Conservation (phyloP, 1,140 invertebrate genomes). For the Belonocnema kinseyi region DNA sequence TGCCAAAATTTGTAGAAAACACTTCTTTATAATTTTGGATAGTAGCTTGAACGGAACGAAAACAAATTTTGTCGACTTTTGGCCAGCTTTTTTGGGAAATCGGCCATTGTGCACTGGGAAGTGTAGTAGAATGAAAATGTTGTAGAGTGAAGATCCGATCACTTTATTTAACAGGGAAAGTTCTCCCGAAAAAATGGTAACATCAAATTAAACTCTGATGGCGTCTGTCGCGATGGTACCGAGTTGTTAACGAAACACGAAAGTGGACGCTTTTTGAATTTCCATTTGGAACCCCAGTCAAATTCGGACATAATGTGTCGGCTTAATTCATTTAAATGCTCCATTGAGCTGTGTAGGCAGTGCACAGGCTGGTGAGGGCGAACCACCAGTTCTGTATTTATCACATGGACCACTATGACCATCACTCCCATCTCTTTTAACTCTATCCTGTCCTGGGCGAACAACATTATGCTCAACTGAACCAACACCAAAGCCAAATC, state of each 20-base stretch:
- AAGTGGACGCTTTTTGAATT: constrained; percentile 30
- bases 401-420: constrained; percentile 54
- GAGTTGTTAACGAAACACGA: constrained; percentile 13
- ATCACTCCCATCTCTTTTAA: neutral
- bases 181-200: neutral
- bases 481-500: constrained; percentile 20
- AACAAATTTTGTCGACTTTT: too few species aligned
- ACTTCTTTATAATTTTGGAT: too few species aligned
- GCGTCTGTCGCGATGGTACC: neutral
- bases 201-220: constrained; percentile 11
- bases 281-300: constrained; percentile 40
- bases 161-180: neutral
- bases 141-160: neutral
- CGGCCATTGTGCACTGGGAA: too few species aligned
- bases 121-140: neutral
- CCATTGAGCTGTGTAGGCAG: constrained; percentile 61
- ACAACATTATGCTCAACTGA: constrained; percentile 23
- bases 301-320: constrained; percentile 52
- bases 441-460: neutral
- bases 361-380: constrained; percentile 36
- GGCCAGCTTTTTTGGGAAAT: too few species aligned
- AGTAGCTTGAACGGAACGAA: too few species aligned
- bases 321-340: constrained; percentile 71
- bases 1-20: too few species aligned
- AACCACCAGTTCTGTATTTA: constrained; percentile 56